Percentiles rank a stretch among this genome's conserved stretches.
These are phyloP conservation scores for Cyprinodon brontotheroides DNA, from an alignment of 2,113 vertebrate species.

Conservation along the genomic window DNA sequence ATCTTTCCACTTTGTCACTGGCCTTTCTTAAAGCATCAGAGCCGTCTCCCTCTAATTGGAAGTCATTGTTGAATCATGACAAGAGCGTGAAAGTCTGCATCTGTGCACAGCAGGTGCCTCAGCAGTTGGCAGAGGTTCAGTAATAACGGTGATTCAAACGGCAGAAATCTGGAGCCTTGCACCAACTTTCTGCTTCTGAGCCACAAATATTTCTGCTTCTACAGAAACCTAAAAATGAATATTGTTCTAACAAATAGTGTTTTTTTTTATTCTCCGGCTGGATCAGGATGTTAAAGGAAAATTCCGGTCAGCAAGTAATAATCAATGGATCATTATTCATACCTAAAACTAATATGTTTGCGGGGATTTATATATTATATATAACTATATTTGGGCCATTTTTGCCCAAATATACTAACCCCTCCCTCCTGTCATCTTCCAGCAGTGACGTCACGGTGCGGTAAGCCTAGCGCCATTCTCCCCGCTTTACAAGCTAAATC, in stretches of 20 bases:
- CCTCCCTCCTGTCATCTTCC: no score
- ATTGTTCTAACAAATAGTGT: no score
- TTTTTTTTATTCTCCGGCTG: no score
- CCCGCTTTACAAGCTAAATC: no score
- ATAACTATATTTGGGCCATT: not conserved
- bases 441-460: no score
- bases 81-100: not conserved
- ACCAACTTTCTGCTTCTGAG: not conserved
- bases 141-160: slow-evolving; percentile 14
- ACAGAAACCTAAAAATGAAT: not conserved
- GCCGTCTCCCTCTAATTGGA: slow-evolving; percentile 55
- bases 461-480: no score
- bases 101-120: slow-evolving; percentile 22
- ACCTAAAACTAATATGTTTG: no score
- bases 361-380: no score
- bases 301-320: no score
- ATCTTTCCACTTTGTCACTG: slow-evolving; percentile 8
- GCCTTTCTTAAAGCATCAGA: slow-evolving; percentile 2
- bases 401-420: not conserved
- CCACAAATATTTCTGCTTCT: not conserved
- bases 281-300: no score
- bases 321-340: no score
- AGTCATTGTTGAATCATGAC: slow-evolving; percentile 42
- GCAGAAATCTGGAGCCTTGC: not conserved
- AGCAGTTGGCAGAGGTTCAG: slow-evolving; percentile 4